phyloP scores from a whole-genome alignment of 2,888 invertebrate genomes.

The Criorhina ranunculi region DNA sequence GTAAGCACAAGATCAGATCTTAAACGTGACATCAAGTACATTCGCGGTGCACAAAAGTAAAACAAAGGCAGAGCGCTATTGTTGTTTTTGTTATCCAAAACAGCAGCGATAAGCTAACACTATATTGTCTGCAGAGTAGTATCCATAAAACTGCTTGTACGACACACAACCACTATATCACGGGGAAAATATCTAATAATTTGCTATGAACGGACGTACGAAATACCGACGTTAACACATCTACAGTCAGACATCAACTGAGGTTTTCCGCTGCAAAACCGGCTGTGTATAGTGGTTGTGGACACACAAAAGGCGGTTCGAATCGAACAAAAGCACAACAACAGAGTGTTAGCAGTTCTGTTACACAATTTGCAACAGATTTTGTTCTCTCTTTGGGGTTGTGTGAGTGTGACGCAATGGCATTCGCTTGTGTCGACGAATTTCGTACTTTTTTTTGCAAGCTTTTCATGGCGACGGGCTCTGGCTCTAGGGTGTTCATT shows the following conservation, averaged over 20 bases:
- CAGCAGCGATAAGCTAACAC: constrained; percentile 39
- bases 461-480: constrained; percentile 2
- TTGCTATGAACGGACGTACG: not conserved
- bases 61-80: not conserved
- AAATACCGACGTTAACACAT: constrained; percentile 33
- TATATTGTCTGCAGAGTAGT: constrained; percentile 8
- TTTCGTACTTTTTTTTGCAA: constrained; percentile 36
- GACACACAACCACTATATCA: constrained; percentile 10
- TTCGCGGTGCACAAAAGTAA: constrained; percentile 3
- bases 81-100: constrained; percentile 14
- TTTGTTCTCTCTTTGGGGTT: constrained; percentile 13
- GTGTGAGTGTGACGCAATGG: constrained; percentile 49
- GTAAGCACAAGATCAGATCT: constrained; percentile 58
- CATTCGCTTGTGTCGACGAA: constrained; percentile 46
- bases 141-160: constrained; percentile 36
- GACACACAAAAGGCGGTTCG: constrained; percentile 33
- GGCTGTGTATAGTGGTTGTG: constrained; percentile 65
- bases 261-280: constrained; percentile 44
- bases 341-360: constrained; percentile 55
- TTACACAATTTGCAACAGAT: constrained; percentile 45
- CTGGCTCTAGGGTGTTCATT: constrained; percentile 34
- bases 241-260: constrained; percentile 63
- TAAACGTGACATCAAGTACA: constrained; percentile 49
- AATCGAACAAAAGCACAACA: constrained; percentile 44
- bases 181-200: not conserved